phyloP scores from a whole-genome alignment of 2,888 invertebrate genomes.

The Pristionchus entomophagus region DNA sequence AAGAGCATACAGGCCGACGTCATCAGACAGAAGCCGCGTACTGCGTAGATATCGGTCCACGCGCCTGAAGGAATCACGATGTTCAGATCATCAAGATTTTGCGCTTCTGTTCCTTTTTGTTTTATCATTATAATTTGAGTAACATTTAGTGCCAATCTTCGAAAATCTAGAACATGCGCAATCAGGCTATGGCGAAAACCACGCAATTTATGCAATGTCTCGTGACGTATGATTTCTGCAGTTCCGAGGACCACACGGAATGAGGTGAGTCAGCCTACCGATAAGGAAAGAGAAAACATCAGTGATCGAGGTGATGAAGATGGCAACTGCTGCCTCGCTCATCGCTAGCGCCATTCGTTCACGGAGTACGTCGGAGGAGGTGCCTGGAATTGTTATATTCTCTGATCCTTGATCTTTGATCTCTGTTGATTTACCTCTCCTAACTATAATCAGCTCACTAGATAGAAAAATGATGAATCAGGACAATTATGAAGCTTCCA shows the following conservation, averaged over 20 bases:
- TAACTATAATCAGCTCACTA: no score
- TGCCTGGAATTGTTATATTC: constrained; percentile 48
- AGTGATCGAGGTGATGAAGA: constrained; percentile 93
- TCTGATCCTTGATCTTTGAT: neutral
- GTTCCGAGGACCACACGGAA: no score
- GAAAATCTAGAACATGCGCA: neutral
- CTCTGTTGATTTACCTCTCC: no score
- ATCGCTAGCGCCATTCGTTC: constrained; percentile 90
- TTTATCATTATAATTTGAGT: no score
- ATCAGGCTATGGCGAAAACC: neutral
- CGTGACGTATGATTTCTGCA: neutral
- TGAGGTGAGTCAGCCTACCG: no score
- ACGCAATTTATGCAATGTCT: neutral
- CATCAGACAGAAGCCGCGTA: constrained; percentile 94
- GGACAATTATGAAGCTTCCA: no score
- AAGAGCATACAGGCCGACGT: constrained; percentile 93
- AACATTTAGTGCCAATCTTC: no score
- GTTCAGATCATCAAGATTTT: no score
- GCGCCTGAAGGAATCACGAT: constrained; percentile 79
- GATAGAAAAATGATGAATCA: no score
- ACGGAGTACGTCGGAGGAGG: constrained; percentile 80
- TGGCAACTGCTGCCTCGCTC: constrained; percentile 93
- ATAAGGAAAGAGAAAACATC: constrained; percentile 76
- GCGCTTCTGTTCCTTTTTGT: no score
- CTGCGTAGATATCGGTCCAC: constrained; percentile 92